phyloP scores from a whole-genome alignment of 2,888 invertebrate genomes.

The Melinaea menophilus region DNA sequence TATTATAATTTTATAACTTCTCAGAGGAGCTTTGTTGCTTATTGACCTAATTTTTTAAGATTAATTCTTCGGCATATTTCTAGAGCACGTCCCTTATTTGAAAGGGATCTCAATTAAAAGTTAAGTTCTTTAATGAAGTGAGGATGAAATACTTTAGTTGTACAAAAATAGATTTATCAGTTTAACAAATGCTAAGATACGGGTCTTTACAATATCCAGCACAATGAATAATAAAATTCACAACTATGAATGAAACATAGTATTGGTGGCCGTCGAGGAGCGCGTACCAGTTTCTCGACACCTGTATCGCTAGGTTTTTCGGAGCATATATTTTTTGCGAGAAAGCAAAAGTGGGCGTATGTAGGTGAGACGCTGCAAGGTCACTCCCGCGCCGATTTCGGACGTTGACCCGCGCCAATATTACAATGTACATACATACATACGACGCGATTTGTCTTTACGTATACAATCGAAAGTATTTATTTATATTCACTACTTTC shows the following conservation, averaged over 20 bases:
- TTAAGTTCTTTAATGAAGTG: slow-evolving; percentile 16
- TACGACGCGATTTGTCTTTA: slow-evolving; percentile 2
- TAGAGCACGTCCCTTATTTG: slow-evolving; percentile 36
- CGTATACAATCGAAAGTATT: slow-evolving; percentile 19
- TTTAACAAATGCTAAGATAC: no score
- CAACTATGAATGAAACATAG: slow-evolving; percentile 15
- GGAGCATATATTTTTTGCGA: slow-evolving; percentile 59
- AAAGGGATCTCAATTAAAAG: slow-evolving; percentile 45
- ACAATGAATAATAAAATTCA: neutral
- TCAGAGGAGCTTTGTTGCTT: slow-evolving; percentile 53
- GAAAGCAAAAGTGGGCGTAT: slow-evolving; percentile 77
- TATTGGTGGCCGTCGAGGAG: slow-evolving; percentile 6
- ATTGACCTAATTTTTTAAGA: slow-evolving; percentile 68
- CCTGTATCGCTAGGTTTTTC: slow-evolving; percentile 16
- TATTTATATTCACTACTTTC: slow-evolving; percentile 12
- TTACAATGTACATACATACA: slow-evolving; percentile 25
- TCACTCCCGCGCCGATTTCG: slow-evolving; percentile 75
- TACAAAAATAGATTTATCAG: no score
- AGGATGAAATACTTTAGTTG: no score
- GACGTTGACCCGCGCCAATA: slow-evolving; percentile 60
- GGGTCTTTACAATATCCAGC: neutral
- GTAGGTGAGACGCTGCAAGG: slow-evolving; percentile 75
- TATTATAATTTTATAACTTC: slow-evolving; percentile 49
- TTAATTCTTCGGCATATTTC: slow-evolving; percentile 36
- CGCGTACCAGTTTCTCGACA: slow-evolving; percentile 10